A percentile compares a stretch with the other conserved stretches of the same genome.
Evolutionary conservation across 2,113 vertebrate species (phyloP).

Genomic region (Sylvilagus bachmani): DNA sequence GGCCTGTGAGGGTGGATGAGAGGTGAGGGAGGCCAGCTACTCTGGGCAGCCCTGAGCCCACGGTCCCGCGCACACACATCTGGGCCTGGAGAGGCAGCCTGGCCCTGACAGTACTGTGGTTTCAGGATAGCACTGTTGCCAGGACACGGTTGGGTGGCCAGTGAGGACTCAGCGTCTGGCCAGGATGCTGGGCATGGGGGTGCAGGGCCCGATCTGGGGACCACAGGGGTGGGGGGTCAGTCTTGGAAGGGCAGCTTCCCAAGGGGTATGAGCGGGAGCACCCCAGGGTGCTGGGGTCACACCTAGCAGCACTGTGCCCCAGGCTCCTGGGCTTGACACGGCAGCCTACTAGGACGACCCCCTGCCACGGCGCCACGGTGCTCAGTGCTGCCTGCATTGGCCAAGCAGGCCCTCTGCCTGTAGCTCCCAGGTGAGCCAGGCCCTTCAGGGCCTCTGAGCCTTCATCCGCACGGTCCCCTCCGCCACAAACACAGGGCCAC

Average conservation of each 20-base stretch:
- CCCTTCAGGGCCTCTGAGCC: neutral
- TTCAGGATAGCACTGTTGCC: no score
- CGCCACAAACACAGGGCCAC: neutral
- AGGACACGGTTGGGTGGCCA: neutral
- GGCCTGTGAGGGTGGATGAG: slow-evolving; percentile 85
- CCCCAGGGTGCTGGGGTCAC: no score
- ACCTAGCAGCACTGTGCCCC: neutral
- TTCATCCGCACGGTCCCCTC: neutral
- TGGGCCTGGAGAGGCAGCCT: no score
- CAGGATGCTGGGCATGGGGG: neutral
- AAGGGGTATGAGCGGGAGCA: neutral
- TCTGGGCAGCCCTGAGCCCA: slow-evolving; percentile 55
- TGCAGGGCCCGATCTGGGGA: rapidly evolving
- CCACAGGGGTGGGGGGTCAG: neutral
- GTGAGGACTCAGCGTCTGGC: neutral
- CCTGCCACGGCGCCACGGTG: no score
- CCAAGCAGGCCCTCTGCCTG: neutral
- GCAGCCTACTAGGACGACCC: no score
- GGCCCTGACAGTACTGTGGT: no score
- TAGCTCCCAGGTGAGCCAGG: rapidly evolving
- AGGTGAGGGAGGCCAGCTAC: neutral
- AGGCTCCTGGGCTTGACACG: neutral
- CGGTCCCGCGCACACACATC: neutral
- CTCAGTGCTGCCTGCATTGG: neutral
- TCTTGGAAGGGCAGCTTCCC: neutral